Evolutionary conservation across 2,888 invertebrate species (phyloP), one percentile per base, ranked within the genome.

Genomic region (Ommatoiulus sabulosus): DNA sequence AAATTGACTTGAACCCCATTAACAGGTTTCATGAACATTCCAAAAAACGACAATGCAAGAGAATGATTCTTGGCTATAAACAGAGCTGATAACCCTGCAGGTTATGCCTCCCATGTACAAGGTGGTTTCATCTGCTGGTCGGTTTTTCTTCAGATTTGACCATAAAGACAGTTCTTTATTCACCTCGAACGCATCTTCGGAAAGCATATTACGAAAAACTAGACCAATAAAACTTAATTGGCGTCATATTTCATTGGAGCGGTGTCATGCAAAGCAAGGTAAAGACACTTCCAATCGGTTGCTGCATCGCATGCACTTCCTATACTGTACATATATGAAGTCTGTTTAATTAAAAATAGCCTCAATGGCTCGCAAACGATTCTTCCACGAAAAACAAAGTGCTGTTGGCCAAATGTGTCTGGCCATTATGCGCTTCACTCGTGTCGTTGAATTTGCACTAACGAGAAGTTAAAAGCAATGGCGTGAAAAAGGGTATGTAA

Each of bases 171-270:
- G 35, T 43, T 35, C 35, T 80, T 80, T 80, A 80, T 80, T 80
- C 35, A 80, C 80, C 80, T 80, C 15, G 15, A 80, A 80, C 35
- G 35, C 80, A 80, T 80, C 35, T 80, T 80, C 35, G 80, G 12
- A 35, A 35, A 80, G 63, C n/a, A 63, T 63, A 63, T 80, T 80
- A 80, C 10, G 24, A 80, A 80, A 80, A 80, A 80, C 80, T 80
- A 80, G 80, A 80, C 35, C 35, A 80, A 80, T 80, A 80, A 80
- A 80, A 80, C 80, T 35, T 35, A 35, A 80, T 80, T 35, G 35
- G 35, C 2, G 35, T 80, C 35, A 12, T 80, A 80, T 80, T 80
- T 80, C 80, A 80, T 80, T 35, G 12, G 12, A 12, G 72, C 72
- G 24, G 24, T 24, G 24, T 24, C 72, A 24, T 72, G 72, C 72